These are phyloP conservation scores for Petrocephalus zakoni DNA, from an alignment of 2,113 vertebrate species.

Conservation along the genomic window DNA sequence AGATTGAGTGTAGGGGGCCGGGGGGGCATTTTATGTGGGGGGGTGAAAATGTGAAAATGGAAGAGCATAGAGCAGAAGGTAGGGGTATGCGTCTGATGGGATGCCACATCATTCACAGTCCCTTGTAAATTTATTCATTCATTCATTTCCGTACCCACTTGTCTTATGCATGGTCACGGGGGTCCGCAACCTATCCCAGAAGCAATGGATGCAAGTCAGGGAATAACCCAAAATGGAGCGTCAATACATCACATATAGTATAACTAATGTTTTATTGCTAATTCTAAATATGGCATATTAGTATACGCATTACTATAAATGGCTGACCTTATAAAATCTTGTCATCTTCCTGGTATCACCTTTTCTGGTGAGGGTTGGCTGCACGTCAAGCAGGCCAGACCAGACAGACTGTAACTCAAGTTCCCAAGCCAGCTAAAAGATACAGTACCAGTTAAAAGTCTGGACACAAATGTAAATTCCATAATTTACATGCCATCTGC, in stretches of 20 bases:
- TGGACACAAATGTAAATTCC: not conserved
- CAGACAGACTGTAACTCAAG: not conserved
- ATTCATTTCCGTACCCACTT: not conserved
- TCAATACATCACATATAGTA: not conserved
- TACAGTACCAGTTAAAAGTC: not conserved
- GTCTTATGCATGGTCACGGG: not conserved
- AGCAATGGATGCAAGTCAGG: not conserved
- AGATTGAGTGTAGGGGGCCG: no score
- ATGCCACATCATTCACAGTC: not conserved
- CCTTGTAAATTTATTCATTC: not conserved
- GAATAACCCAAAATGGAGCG: not conserved
- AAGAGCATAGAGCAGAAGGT: not conserved
- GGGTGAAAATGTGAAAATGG: no score
- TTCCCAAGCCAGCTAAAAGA: not conserved
- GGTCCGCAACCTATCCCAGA: not conserved
- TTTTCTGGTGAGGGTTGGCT: not conserved
- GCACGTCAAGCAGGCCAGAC: not conserved
- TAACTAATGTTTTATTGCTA: not conserved
- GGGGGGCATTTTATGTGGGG: no score
- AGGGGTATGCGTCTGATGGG: not conserved
- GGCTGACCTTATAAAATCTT: not conserved
- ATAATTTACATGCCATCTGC: not conserved
- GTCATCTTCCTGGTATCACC: not conserved
- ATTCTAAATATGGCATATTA: not conserved
- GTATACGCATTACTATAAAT: not conserved